Conservation (phyloP, 2,888 invertebrate genomes). For the Ophion slaviceki region DNA sequence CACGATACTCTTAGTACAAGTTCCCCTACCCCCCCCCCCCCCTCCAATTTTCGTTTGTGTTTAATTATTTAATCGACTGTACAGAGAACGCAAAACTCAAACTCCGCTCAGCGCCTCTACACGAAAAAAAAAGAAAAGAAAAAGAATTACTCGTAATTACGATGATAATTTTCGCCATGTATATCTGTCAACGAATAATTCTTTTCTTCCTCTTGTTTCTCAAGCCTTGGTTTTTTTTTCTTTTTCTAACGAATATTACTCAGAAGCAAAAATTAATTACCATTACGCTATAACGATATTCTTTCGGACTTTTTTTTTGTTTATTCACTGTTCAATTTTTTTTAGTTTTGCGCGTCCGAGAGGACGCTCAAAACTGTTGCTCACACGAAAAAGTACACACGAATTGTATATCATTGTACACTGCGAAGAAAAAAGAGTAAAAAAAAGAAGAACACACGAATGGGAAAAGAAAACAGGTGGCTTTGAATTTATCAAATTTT, state of each 20-base stretch:
- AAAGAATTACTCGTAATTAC: constrained; percentile 74
- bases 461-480: constrained; percentile 56
- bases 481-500: constrained; percentile 64
- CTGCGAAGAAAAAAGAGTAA: constrained; percentile 24
- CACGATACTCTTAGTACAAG: constrained; percentile 79
- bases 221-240: constrained; percentile 71
- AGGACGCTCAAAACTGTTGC: constrained; percentile 48
- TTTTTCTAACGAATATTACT: constrained; percentile 80
- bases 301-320: constrained; percentile 79
- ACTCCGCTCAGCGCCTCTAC: constrained; percentile 82
- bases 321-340: constrained; percentile 61
- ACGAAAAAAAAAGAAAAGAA: constrained; percentile 62
- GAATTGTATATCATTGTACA: constrained; percentile 59
- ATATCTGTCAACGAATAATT: constrained; percentile 82
- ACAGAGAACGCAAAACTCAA: constrained; percentile 74
- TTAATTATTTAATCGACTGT: constrained; percentile 67
- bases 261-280: constrained; percentile 79
- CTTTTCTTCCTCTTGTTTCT: constrained; percentile 74
- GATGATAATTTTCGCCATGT: constrained; percentile 82
- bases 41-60: constrained; percentile 61
- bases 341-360: constrained; percentile 59
- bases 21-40: constrained; percentile 69
- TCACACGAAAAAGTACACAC: constrained; percentile 38
- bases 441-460: constrained; percentile 33
- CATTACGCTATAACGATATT: constrained; percentile 80